These are phyloP conservation scores for Vulpes lagopus DNA, from an alignment of 2,113 vertebrate species.

Conservation along the genomic window DNA sequence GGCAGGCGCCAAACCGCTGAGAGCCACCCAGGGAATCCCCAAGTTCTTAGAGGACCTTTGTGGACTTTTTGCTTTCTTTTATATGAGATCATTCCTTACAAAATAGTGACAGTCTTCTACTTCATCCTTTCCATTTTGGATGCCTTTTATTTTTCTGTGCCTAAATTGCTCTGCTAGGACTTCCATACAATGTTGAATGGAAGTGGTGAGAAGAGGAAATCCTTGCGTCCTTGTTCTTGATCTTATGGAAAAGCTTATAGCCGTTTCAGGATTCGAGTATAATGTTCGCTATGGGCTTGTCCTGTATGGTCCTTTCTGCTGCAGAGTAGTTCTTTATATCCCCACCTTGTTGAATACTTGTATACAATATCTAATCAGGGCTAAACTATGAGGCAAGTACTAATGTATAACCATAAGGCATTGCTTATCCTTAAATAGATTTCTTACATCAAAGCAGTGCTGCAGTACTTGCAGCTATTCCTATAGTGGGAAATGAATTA, in stretches of 20 bases:
- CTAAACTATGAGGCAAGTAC: not conserved
- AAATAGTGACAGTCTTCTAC: not conserved
- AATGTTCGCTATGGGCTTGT: not conserved
- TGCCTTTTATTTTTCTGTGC: not conserved
- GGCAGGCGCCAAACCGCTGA: too few relatives aligned
- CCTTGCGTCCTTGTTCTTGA: not conserved
- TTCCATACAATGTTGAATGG: not conserved
- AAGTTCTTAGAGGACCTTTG: too few relatives aligned
- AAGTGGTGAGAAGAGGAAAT: not conserved
- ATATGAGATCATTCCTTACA: not conserved
- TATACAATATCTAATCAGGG: not conserved
- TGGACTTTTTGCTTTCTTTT: not conserved
- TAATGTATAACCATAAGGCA: not conserved
- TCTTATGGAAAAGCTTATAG: not conserved
- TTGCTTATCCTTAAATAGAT: constrained; percentile 18
- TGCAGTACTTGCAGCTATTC: not conserved
- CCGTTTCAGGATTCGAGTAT: not conserved
- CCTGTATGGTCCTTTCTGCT: not conserved
- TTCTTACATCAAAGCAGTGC: not conserved
- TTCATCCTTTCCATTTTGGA: not conserved
- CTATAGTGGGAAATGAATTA: constrained; percentile 29
- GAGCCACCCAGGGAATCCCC: too few relatives aligned
- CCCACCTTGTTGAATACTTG: not conserved
- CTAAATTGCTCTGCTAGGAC: not conserved
- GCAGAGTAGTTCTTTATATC: not conserved